Percentiles rank a stretch among this genome's conserved stretches.
phyloP scores from a whole-genome alignment of 2,113 vertebrate species.

The Sinocyclocheilus grahami region DNA sequence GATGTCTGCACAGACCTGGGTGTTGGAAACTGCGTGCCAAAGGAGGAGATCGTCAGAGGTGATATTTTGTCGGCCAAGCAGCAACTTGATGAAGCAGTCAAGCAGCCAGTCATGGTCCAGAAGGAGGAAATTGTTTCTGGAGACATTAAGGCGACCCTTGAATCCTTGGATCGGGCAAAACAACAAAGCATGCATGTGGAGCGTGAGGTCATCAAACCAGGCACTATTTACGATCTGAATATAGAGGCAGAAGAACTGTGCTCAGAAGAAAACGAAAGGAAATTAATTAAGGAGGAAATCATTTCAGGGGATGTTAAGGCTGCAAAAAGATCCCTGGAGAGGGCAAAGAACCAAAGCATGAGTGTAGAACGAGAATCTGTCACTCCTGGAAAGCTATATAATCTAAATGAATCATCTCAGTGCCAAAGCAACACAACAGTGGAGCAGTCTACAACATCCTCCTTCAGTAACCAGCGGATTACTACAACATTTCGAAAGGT shows the following conservation, averaged over 20 bases:
- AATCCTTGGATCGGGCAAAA: slow-evolving; percentile 78
- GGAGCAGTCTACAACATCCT: slow-evolving; percentile 71
- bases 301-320: slow-evolving; percentile 85
- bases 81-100: slow-evolving; percentile 66
- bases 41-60: slow-evolving; percentile 72
- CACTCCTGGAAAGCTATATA: slow-evolving; percentile 77
- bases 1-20: slow-evolving; percentile 62
- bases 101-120: slow-evolving; percentile 64
- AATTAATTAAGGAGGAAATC: slow-evolving; percentile 82
- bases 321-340: slow-evolving; percentile 84
- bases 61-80: slow-evolving; percentile 69
- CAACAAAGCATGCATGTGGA: slow-evolving; percentile 74
- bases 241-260: slow-evolving; percentile 71
- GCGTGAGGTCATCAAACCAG: slow-evolving; percentile 65
- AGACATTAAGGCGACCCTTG: slow-evolving; percentile 75
- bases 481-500: slow-evolving; percentile 85
- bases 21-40: slow-evolving; percentile 62
- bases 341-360: slow-evolving; percentile 86
- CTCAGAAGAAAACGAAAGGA: slow-evolving; percentile 60
- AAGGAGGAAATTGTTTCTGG: slow-evolving; percentile 77
- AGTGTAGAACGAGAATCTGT: slow-evolving; percentile 81
- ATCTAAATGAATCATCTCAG: slow-evolving; percentile 65
- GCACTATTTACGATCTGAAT: slow-evolving; percentile 77
- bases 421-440: slow-evolving; percentile 74
- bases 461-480: slow-evolving; percentile 69